A percentile compares a stretch with the other conserved stretches of the same genome.
Conservation (phyloP, 2,797 vertebrate species). For the Glyptemys insculpta region DNA sequence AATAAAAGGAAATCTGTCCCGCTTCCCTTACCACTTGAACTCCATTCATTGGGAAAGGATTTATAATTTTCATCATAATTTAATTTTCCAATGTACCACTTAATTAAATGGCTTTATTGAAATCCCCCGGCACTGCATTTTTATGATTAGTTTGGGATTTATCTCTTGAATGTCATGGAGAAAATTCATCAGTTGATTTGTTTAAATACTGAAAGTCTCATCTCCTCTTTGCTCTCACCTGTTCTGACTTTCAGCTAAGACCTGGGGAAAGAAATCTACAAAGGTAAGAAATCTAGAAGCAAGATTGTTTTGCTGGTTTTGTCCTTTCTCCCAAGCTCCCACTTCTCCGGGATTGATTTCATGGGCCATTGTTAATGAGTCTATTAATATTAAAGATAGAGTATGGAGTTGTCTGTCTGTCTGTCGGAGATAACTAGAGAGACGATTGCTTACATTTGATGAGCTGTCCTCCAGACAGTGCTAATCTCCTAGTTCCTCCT, state of each 20-base stretch:
- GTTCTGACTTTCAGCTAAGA: not conserved
- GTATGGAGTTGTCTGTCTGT: not conserved
- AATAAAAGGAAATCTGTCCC: slow-evolving; percentile 11
- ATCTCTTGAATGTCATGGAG: slow-evolving; percentile 48
- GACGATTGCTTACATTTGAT: rapidly evolving
- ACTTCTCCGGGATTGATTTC: not conserved
- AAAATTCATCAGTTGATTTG: slow-evolving; percentile 62
- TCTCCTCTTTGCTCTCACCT: not conserved
- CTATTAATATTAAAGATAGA: slow-evolving; percentile 50
- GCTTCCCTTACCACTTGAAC: not conserved
- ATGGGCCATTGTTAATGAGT: slow-evolving; percentile 28
- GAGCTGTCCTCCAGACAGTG: not conserved
- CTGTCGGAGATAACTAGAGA: not conserved
- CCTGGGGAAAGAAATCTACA: not conserved
- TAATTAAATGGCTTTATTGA: slow-evolving; percentile 77
- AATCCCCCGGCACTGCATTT: slow-evolving; percentile 45
- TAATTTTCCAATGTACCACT: slow-evolving; percentile 71
- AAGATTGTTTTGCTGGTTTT: slow-evolving; percentile 27
- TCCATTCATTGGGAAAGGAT: slow-evolving; percentile 30
- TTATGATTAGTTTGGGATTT: slow-evolving; percentile 29
- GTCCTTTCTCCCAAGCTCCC: not conserved
- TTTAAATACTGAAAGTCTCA: slow-evolving; percentile 40
- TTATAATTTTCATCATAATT: slow-evolving; percentile 65
- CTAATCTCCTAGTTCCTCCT: not conserved
- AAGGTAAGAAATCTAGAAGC: not conserved